These are phyloP conservation scores for Ceratitis capitata DNA, from an alignment of 1,140 invertebrate genomes.

Conservation along the genomic window DNA sequence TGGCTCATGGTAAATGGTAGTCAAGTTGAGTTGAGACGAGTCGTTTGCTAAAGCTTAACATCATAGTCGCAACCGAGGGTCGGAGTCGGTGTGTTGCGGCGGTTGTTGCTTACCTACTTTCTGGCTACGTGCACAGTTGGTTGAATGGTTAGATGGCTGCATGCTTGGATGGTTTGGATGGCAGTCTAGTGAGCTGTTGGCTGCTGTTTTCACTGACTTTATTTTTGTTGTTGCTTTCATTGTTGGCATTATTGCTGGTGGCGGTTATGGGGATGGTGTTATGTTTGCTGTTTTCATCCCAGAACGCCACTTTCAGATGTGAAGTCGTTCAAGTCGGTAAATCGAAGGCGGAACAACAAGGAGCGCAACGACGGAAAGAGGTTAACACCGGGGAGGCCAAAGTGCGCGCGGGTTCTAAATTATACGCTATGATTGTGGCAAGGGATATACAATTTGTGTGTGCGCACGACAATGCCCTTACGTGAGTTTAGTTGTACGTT, in stretches of 20 bases:
- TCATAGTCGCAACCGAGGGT: slow-evolving; percentile 23
- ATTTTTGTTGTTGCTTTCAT: slow-evolving; percentile 12
- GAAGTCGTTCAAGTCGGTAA: slow-evolving; percentile 41
- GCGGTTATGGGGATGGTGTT: neutral
- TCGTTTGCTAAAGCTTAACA: slow-evolving; percentile 41
- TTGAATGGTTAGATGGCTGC: slow-evolving; percentile 34
- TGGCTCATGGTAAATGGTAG: slow-evolving; percentile 41
- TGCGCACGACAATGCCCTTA: neutral
- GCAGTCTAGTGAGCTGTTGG: slow-evolving; percentile 31
- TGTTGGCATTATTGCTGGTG: slow-evolving; percentile 31
- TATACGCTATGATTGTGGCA: slow-evolving; percentile 40
- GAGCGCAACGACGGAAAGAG: neutral
- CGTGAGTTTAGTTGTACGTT: neutral
- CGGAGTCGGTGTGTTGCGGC: slow-evolving; percentile 5
- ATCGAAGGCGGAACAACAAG: slow-evolving; percentile 16
- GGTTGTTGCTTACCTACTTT: slow-evolving; percentile 37
- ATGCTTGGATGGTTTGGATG: slow-evolving; percentile 20
- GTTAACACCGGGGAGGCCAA: slow-evolving; percentile 23
- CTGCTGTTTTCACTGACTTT: slow-evolving; percentile 23
- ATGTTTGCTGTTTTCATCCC: slow-evolving; percentile 41
- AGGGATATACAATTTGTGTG: slow-evolving; percentile 35
- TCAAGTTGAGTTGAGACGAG: slow-evolving; percentile 38
- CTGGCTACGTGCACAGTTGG: slow-evolving; percentile 31
- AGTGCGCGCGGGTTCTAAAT: slow-evolving; percentile 33
- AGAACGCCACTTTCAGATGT: slow-evolving; percentile 42